These are phyloP conservation scores for Blera fallax DNA, from an alignment of 2,888 invertebrate species.

Conservation along the genomic window DNA sequence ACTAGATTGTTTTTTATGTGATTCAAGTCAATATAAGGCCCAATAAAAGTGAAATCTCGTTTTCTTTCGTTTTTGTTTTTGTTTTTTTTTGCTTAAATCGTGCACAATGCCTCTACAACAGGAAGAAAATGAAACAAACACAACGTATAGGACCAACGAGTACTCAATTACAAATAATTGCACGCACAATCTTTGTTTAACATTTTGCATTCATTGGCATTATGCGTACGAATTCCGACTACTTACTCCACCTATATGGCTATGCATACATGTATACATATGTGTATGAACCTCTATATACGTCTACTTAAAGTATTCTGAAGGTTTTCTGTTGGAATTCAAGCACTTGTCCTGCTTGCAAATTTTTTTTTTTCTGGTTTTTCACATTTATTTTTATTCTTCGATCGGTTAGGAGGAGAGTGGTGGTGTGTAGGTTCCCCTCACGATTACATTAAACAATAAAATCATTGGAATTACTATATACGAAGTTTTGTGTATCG, in stretches of 20 bases:
- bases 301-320: conserved; percentile 17
- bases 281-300: too few relatives aligned
- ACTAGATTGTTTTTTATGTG: not conserved
- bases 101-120: conserved; percentile 19
- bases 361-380: not conserved
- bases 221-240: conserved; percentile 61
- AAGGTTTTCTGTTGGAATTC: conserved; percentile 55
- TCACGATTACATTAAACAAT: conserved; percentile 58
- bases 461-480: conserved; percentile 59
- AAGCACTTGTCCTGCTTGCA: conserved; percentile 56
- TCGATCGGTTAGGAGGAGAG: not conserved
- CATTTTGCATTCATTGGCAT: conserved; percentile 70
- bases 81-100: conserved; percentile 15
- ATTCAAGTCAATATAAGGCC: conserved; percentile 36
- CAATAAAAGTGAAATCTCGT: conserved; percentile 65
- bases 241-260: conserved; percentile 9
- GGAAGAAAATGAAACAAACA: not conserved
- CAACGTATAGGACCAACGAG: conserved; percentile 54
- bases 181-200: conserved; percentile 72
- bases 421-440: not conserved
- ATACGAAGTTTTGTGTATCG: conserved; percentile 36
- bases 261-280: not conserved
- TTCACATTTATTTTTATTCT: conserved; percentile 6
- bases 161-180: conserved; percentile 73
- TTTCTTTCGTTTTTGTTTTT: not conserved